Percentiles rank a stretch among this genome's conserved stretches.
phyloP scores from a whole-genome alignment of 2,888 invertebrate species.

The Pilophorus perplexus region DNA sequence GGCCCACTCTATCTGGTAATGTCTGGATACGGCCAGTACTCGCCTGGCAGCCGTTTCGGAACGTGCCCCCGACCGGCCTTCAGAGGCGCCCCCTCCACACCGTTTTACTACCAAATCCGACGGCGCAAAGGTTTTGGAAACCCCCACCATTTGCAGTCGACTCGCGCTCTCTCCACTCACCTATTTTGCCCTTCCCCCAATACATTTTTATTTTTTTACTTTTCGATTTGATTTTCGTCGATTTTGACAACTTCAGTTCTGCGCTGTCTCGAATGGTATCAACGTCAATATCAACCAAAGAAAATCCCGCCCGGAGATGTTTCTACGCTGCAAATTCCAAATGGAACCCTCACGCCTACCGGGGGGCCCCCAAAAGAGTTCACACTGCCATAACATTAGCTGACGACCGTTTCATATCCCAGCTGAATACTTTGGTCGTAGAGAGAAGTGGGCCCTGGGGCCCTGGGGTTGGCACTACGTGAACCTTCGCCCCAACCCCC shows the following conservation, averaged over 20 bases:
- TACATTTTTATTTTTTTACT: slow-evolving; percentile 1
- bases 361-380: slow-evolving; percentile 44
- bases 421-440: slow-evolving; percentile 45
- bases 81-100: not conserved
- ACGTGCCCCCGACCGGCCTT: too few relatives aligned
- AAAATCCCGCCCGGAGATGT: slow-evolving; percentile 36
- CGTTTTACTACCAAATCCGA: not conserved
- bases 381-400: slow-evolving; percentile 52
- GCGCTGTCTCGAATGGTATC: slow-evolving; percentile 37
- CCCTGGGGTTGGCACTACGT: slow-evolving; percentile 16
- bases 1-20: slow-evolving; percentile 37
- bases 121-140: too few relatives aligned
- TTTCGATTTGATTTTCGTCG: slow-evolving; percentile 8
- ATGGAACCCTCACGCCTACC: slow-evolving; percentile 43
- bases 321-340: slow-evolving; percentile 43
- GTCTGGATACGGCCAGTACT: slow-evolving; percentile 44
- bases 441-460: slow-evolving; percentile 48
- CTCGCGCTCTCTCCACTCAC: too few relatives aligned
- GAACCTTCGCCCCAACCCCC: not conserved
- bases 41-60: slow-evolving; percentile 26
- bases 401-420: slow-evolving; percentile 52
- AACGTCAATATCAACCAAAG: slow-evolving; percentile 11
- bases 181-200: not conserved
- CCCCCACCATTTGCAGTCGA: too few relatives aligned
- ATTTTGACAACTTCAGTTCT: slow-evolving; percentile 2